Evolutionary conservation across 2,888 invertebrate genomes (phyloP).

Genomic region (Dynastes hyllus): DNA sequence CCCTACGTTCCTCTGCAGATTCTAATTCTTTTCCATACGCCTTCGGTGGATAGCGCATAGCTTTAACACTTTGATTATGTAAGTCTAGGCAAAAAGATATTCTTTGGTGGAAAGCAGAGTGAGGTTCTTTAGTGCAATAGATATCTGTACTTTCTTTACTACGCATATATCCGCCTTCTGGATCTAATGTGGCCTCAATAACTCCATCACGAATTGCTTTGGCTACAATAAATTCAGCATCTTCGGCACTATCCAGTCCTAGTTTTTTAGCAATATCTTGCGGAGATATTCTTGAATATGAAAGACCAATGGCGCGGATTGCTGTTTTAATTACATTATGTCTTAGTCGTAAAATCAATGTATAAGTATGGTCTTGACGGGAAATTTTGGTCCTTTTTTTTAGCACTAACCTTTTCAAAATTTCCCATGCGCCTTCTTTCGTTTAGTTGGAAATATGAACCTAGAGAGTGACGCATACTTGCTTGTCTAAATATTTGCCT

Average conservation of each 20-base stretch:
- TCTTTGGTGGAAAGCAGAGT: conserved; percentile 96
- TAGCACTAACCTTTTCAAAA: conserved; percentile 94
- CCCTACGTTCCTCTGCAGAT: conserved; percentile 96
- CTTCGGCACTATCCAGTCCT: conserved; percentile 94
- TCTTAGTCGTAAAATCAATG: conserved; percentile 93
- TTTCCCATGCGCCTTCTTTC: conserved; percentile 96
- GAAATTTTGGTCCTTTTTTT: conserved; percentile 96
- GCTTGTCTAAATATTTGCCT: conserved; percentile 95
- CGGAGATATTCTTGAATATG: conserved; percentile 97
- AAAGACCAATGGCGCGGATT: conserved; percentile 94
- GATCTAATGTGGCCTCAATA: conserved; percentile 97
- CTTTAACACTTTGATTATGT: conserved; percentile 99
- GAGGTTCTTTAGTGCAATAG: conserved; percentile 97
- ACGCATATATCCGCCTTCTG: conserved; percentile 96
- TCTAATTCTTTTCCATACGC: conserved; percentile 98
- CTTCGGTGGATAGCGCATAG: conserved; percentile 99
- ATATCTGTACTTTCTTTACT: conserved; percentile 98
- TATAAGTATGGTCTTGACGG: conserved; percentile 95
- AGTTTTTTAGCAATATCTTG: conserved; percentile 96
- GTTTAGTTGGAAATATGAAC: conserved; percentile 98
- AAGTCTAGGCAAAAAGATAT: conserved; percentile 98
- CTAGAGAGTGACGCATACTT: conserved; percentile 89
- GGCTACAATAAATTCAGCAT: conserved; percentile 99
- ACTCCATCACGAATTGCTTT: conserved; percentile 99
- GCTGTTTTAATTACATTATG: conserved; percentile 99